Evolutionary conservation across 30 jellyfish, hydroid and myxozoan genomes (phyloP), one percentile per base, ranked within the genome.

Genomic region (Turritopsis rubra): DNA sequence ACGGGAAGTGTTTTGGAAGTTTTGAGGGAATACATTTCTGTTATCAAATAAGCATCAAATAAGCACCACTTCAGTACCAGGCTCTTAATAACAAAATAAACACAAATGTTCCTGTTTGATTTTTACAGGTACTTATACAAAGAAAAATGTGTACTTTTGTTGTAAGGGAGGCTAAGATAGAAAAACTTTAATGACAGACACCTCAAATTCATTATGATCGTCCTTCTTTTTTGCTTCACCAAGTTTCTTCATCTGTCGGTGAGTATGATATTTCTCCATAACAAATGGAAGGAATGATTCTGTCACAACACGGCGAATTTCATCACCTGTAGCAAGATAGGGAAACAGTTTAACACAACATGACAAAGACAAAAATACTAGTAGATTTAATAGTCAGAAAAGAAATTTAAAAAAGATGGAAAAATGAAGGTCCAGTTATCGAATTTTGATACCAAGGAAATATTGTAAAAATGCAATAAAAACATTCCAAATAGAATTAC

Each of bases 271-370:
- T 79, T 87, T 91, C 71, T 91, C 98, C 16, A 91, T 84, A 0
- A 87, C 53, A 3, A 71, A 83, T 5, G 98, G 98, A 65, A 91
- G 76, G 28, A 87, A 82, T 26, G 91, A 66, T 74, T 91, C 98
- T 41, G 98, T 91, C 18, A 91, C 96, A 52, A 91, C 75, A 28
- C 98, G 96, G 1, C 98, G 89, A 26, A 91, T 91, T 79, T 91
- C 98, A 66, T 91, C 98, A 19, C 97, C 97, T 91, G 65, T 23
- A 75, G 79, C 65, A 20, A 16, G 53, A 78, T n/a, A 21, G 13
- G 73, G 22, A 1, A 74, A 27, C 1, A 22, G 0, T 30, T n/a
- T n/a, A n/a, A n/a, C 54, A 1, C 18, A 3, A 3, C 60, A 41
- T 41, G 60, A 41, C 5, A 41, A 41, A 41, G 13, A 41, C 9